These are phyloP conservation scores for Lepisosteus osseus DNA, from an alignment of 2,113 vertebrate species.

Conservation along the genomic window DNA sequence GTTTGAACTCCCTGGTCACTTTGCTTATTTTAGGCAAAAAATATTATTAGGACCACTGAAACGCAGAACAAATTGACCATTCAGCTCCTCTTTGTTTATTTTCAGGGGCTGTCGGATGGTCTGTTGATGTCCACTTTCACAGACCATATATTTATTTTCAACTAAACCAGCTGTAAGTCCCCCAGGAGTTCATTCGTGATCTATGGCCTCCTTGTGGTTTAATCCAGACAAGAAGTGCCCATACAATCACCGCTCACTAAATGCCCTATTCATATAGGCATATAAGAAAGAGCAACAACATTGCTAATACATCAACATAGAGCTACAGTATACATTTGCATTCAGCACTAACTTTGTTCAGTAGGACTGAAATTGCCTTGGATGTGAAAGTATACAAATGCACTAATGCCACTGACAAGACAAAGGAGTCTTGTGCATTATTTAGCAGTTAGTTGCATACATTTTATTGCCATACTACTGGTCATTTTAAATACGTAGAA, in stretches of 20 bases:
- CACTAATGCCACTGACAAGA: neutral
- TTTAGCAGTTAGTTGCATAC: slow-evolving; percentile 55
- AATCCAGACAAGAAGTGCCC: no score
- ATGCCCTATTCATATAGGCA: neutral
- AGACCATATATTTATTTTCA: neutral
- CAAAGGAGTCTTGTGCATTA: slow-evolving; percentile 64
- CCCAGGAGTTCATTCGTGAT: neutral
- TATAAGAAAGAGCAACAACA: neutral
- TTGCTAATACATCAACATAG: neutral
- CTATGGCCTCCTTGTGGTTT: neutral
- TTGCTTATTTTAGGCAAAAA: no score
- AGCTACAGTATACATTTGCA: neutral
- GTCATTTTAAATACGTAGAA: no score
- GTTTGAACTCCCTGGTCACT: no score
- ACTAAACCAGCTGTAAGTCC: neutral
- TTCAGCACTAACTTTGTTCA: neutral
- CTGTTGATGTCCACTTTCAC: neutral
- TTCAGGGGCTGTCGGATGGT: neutral
- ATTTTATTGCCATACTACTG: no score
- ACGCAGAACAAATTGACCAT: no score
- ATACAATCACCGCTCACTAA: no score
- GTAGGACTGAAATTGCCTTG: no score
- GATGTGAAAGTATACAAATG: no score
- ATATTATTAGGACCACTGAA: no score
- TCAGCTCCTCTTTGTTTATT: no score